Conservation (phyloP, 2,797 vertebrate genomes). For the Acanthurus lineatus region DNA sequence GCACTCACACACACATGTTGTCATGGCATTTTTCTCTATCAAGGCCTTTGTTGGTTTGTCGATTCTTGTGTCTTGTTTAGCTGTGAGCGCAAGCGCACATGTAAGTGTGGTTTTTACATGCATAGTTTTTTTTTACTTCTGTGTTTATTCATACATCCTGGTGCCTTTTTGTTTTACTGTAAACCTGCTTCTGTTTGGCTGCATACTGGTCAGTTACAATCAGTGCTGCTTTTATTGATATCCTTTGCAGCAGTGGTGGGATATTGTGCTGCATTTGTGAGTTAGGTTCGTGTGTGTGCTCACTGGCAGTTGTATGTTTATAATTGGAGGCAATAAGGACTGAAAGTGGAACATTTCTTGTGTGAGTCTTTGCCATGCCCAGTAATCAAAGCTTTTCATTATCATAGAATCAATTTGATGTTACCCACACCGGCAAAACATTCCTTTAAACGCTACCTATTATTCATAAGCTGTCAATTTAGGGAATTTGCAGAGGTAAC, state of each 20-base stretch:
- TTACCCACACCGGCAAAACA: slow-evolving; percentile 76
- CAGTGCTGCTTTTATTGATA: slow-evolving; percentile 33
- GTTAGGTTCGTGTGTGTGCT: slow-evolving; percentile 31
- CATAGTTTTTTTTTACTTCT: slow-evolving; percentile 57
- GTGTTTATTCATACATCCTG: not conserved
- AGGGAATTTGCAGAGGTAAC: slow-evolving; percentile 80
- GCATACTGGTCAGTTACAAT: slow-evolving; percentile 21
- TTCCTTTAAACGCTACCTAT: slow-evolving; percentile 81
- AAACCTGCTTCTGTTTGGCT: slow-evolving; percentile 19
- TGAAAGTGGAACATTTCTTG: slow-evolving; percentile 66
- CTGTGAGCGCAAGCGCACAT: slow-evolving; percentile 6
- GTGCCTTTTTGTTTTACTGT: not conserved
- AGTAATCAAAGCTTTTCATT: slow-evolving; percentile 80
- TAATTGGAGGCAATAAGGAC: slow-evolving; percentile 59
- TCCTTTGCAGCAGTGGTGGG: slow-evolving; percentile 8
- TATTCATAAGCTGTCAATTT: slow-evolving; percentile 87
- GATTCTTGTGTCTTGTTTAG: slow-evolving; percentile 73
- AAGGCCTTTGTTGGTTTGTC: slow-evolving; percentile 77
- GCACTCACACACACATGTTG: slow-evolving; percentile 92
- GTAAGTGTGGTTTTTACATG: slow-evolving; percentile 25
- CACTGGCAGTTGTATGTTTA: slow-evolving; percentile 43
- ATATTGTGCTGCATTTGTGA: slow-evolving; percentile 7
- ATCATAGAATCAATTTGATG: slow-evolving; percentile 78
- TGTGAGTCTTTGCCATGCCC: slow-evolving; percentile 62
- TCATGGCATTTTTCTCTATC: slow-evolving; percentile 92